Evolutionary conservation across 2,888 invertebrate species (phyloP).

Genomic region (Muscina levida): DNA sequence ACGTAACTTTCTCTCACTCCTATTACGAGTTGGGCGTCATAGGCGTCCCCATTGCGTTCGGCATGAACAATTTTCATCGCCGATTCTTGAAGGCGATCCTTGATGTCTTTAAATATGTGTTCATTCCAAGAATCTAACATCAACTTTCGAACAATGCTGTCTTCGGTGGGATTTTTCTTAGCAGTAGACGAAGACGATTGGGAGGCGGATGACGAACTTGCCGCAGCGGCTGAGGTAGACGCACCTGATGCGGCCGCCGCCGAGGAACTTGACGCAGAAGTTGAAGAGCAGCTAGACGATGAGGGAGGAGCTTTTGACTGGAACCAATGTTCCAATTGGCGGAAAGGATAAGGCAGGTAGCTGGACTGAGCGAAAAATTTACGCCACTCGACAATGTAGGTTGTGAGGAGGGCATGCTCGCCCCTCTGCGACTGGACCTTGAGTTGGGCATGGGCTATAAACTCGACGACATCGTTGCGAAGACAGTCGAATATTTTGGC

Average conservation of each 20-base stretch:
- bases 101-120: slow-evolving; percentile 97
- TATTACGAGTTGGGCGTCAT: slow-evolving; percentile 98
- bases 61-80: slow-evolving; percentile 98
- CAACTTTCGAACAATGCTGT: slow-evolving; percentile 94
- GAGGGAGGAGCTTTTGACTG: slow-evolving; percentile 82
- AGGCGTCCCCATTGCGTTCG: slow-evolving; percentile 98
- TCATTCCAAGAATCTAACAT: slow-evolving; percentile 99
- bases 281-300: slow-evolving; percentile 68
- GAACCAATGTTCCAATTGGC: slow-evolving; percentile 92
- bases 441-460: slow-evolving; percentile 95
- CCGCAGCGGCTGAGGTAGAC: slow-evolving; percentile 63
- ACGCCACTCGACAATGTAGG: slow-evolving; percentile 98
- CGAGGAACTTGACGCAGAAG: slow-evolving; percentile 68
- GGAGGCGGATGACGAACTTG: slow-evolving; percentile 51
- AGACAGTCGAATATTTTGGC: slow-evolving; percentile 92
- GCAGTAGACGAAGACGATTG: slow-evolving; percentile 75
- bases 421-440: slow-evolving; percentile 94
- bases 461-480: slow-evolving; percentile 95
- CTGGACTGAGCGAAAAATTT: slow-evolving; percentile 99
- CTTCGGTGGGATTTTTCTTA: slow-evolving; percentile 86
- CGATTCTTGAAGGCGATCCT: slow-evolving; percentile 93
- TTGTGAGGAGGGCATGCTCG: slow-evolving; percentile 96
- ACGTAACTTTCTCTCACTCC: slow-evolving; percentile 99
- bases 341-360: slow-evolving; percentile 97
- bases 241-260: slow-evolving; percentile 63